A percentile compares a stretch with the other conserved stretches of the same genome.
Evolutionary conservation across 2,113 vertebrate genomes (phyloP).

Genomic region (Balaenoptera acutorostrata): DNA sequence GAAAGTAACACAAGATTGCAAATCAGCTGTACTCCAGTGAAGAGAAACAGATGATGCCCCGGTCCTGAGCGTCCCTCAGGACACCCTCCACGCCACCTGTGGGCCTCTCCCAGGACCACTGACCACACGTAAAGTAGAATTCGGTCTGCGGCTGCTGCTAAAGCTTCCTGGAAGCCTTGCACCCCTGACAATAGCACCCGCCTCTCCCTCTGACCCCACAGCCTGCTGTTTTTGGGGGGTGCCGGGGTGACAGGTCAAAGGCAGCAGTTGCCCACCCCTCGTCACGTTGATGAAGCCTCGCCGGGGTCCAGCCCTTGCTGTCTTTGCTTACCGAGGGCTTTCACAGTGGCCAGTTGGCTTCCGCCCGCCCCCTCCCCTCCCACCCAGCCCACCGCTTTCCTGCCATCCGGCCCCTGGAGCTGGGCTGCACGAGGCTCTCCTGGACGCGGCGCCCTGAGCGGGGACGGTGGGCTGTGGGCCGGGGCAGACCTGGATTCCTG

Average conservation of each 20-base stretch:
- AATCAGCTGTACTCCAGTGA: background rate
- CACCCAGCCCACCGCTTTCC: background rate
- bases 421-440: background rate
- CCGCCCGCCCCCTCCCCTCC: background rate
- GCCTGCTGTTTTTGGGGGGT: background rate
- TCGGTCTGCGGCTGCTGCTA: background rate
- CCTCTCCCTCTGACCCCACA: background rate
- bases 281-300: background rate
- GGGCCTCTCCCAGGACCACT: background rate
- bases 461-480: constrained; percentile 24
- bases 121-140: rapidly evolving
- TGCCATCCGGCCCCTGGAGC: background rate
- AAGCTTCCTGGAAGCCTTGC: too few species aligned
- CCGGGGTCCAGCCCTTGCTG: too few species aligned
- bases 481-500: constrained; percentile 29
- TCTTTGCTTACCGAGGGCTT: background rate
- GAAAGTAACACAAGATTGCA: too few species aligned
- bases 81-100: background rate
- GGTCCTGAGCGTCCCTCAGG: background rate
- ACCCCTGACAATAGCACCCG: rapidly evolving
- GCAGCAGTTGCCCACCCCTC: background rate
- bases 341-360: background rate
- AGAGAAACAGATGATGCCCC: rapidly evolving
- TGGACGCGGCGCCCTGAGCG: background rate
- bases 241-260: background rate